phyloP scores from a whole-genome alignment of 2,797 vertebrate genomes.

The Labroides dimidiatus region DNA sequence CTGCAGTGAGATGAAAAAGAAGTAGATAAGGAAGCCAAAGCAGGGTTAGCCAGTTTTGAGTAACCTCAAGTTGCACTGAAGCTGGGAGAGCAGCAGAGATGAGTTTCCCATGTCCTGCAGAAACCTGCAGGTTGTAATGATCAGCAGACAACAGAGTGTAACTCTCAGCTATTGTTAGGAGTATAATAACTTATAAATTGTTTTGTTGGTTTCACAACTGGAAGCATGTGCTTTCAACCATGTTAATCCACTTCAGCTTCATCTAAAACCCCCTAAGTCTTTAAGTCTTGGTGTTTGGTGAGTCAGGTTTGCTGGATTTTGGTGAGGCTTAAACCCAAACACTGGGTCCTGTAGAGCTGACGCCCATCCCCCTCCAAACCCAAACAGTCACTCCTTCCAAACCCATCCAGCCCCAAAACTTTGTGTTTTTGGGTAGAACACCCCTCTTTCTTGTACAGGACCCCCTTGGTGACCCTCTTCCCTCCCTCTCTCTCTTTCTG shows the following conservation, averaged over 20 bases:
- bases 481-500: conserved; percentile 52
- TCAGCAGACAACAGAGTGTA: conserved; percentile 6
- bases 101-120: conserved; percentile 26
- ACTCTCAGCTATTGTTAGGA: conserved; percentile 5
- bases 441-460: conserved; percentile 67
- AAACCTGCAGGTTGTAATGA: conserved; percentile 28
- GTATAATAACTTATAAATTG: conserved; percentile 14
- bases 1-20: conserved; percentile 11
- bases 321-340: conserved; percentile 40
- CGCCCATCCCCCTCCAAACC: conserved; percentile 58
- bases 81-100: conserved; percentile 22
- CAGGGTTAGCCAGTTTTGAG: background rate
- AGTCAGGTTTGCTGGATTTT: conserved; percentile 43
- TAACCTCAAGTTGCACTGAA: background rate
- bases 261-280: conserved; percentile 14
- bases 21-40: background rate
- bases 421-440: conserved; percentile 69
- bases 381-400: conserved; percentile 58
- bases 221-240: conserved; percentile 3
- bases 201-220: background rate
- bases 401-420: conserved; percentile 54
- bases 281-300: conserved; percentile 14
- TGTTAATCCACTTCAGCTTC: conserved; percentile 41
- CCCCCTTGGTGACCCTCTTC: conserved; percentile 64
- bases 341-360: conserved; percentile 7